Evolutionary conservation across 2,797 vertebrate genomes (phyloP).

Genomic region (Rhabdophis nuchalis): DNA sequence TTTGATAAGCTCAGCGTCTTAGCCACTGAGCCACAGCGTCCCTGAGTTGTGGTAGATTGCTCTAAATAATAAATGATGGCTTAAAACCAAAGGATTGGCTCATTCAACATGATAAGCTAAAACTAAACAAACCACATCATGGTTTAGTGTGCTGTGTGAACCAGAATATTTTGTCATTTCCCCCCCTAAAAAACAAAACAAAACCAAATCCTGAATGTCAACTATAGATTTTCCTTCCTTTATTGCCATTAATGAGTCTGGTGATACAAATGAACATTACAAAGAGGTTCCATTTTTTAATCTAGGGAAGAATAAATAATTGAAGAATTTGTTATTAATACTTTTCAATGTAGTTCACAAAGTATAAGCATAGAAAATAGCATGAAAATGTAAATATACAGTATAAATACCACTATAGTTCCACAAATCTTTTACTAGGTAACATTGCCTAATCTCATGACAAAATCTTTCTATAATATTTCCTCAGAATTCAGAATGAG

Average conservation of each 20-base stretch:
- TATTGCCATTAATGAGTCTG: not conserved
- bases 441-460: not conserved
- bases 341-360: not conserved
- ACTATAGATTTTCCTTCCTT: not conserved
- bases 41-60: not conserved
- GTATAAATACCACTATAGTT: not conserved
- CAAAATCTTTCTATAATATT: not conserved
- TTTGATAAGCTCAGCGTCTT: no score
- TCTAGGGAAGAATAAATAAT: not conserved
- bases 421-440: not conserved
- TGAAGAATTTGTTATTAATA: not conserved
- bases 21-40: no score
- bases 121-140: not conserved
- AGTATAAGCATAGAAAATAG: not conserved
- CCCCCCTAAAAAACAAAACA: not conserved
- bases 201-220: not conserved
- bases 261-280: not conserved
- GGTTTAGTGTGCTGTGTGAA: not conserved
- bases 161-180: not conserved
- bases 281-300: not conserved
- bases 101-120: not conserved
- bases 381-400: not conserved
- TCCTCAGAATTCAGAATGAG: not conserved
- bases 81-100: not conserved
- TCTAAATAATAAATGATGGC: not conserved